Conservation (phyloP, 2,888 invertebrate species). For the Pyrrhia umbra region DNA sequence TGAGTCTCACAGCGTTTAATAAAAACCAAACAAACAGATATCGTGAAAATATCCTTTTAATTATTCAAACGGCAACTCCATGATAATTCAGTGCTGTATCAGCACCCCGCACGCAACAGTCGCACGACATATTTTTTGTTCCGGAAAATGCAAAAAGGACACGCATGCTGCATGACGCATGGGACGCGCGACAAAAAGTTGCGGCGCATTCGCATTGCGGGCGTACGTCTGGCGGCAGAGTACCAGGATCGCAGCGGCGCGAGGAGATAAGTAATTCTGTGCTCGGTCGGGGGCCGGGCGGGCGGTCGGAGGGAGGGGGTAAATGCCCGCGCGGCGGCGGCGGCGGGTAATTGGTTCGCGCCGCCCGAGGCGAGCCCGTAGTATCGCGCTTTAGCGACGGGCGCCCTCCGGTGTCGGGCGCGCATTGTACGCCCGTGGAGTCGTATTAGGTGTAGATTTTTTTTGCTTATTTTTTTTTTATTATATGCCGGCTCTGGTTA, state of each 20-base stretch:
- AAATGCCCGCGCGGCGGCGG: slow-evolving; percentile 87
- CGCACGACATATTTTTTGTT: slow-evolving; percentile 52
- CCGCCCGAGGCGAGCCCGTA: slow-evolving; percentile 90
- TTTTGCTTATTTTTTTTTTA: slow-evolving; percentile 33
- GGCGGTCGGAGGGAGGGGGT: slow-evolving; percentile 77
- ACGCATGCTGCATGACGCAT: slow-evolving; percentile 60
- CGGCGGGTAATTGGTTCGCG: slow-evolving; percentile 90
- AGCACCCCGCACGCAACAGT: slow-evolving; percentile 48
- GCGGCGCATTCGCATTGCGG: slow-evolving; percentile 84
- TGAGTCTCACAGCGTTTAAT: slow-evolving; percentile 17
- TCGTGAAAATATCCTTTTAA: slow-evolving; percentile 48
- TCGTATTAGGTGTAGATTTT: slow-evolving; percentile 64
- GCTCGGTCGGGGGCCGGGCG: slow-evolving; percentile 68
- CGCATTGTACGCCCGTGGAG: slow-evolving; percentile 73
- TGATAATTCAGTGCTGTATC: slow-evolving; percentile 49
- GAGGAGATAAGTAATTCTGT: slow-evolving; percentile 85
- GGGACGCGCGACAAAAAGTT: slow-evolving; percentile 71
- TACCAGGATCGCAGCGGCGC: slow-evolving; percentile 80
- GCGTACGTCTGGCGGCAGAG: slow-evolving; percentile 86
- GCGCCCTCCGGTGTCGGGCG: slow-evolving; percentile 89
- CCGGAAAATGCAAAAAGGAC: slow-evolving; percentile 59
- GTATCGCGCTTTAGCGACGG: slow-evolving; percentile 90
- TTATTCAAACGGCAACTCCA: slow-evolving; percentile 53
- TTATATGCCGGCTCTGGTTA: slow-evolving; percentile 18
- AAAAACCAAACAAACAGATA: slow-evolving; percentile 33